Evolutionary conservation across 2,113 vertebrate genomes (phyloP).

Genomic region (Pholis gunnellus): DNA sequence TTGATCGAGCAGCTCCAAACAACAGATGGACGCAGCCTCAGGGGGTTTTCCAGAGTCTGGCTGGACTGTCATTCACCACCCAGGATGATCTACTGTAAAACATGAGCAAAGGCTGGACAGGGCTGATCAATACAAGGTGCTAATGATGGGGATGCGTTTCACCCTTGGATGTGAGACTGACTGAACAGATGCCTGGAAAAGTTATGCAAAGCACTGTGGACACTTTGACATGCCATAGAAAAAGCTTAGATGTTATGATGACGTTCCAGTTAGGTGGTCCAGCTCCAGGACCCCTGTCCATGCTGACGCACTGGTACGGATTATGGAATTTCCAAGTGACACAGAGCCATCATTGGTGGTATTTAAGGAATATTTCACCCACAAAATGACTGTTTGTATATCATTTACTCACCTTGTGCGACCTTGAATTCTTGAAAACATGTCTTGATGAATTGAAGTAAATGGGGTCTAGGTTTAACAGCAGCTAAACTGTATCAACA

Average conservation of each 20-base stretch:
- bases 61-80: conserved; percentile 19
- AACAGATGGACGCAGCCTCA: conserved; percentile 72
- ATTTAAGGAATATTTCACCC: too few species aligned
- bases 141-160: not conserved
- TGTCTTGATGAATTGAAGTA: not conserved
- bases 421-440: too few species aligned
- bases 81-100: conserved; percentile 35
- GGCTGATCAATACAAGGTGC: conserved; percentile 26
- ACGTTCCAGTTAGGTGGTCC: not conserved
- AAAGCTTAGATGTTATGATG: not conserved
- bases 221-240: not conserved
- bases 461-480: not conserved
- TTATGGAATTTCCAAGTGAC: not conserved
- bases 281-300: not conserved
- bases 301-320: not conserved
- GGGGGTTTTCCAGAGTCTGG: conserved; percentile 24
- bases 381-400: too few species aligned
- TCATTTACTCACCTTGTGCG: too few species aligned
- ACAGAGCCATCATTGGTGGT: not conserved
- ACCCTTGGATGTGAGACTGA: conserved; percentile 5
- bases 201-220: not conserved
- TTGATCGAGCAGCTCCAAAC: conserved; percentile 69
- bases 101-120: conserved; percentile 8
- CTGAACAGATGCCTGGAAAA: not conserved
- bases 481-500: too few species aligned